phyloP scores from a whole-genome alignment of 2,113 vertebrate genomes.

The Hippocampus mohnikei region DNA sequence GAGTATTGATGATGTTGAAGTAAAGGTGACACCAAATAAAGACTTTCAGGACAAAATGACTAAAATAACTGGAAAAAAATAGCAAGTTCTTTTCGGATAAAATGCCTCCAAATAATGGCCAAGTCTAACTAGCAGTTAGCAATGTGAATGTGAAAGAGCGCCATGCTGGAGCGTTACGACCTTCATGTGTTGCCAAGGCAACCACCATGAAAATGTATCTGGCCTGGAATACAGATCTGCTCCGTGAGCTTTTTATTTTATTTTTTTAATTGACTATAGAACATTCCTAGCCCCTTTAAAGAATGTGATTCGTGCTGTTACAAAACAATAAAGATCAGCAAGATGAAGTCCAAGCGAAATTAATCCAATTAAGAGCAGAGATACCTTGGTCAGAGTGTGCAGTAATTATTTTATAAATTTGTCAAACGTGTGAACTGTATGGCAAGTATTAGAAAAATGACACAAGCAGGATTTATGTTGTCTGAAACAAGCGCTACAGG shows the following conservation, averaged over 20 bases:
- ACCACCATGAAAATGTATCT: constrained; percentile 27
- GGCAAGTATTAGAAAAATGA: not conserved
- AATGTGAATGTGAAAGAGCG: constrained; percentile 3
- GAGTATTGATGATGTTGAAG: constrained; percentile 38
- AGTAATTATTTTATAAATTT: not conserved
- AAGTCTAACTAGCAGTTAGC: not conserved
- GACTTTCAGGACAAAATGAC: not conserved
- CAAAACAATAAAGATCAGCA: too few relatives aligned
- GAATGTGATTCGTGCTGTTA: too few relatives aligned
- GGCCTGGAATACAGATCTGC: constrained; percentile 29
- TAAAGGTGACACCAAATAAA: constrained; percentile 21
- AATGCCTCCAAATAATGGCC: not conserved
- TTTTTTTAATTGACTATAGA: not conserved
- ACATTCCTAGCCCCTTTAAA: not conserved
- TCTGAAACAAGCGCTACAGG: not conserved
- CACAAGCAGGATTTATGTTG: not conserved
- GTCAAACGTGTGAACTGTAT: not conserved
- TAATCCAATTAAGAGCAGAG: too few relatives aligned
- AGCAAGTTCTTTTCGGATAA: not conserved
- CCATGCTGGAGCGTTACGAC: constrained; percentile 35
- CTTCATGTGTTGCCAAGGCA: constrained; percentile 55
- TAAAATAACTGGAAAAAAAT: not conserved
- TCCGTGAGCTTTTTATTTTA: not conserved
- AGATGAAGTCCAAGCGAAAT: too few relatives aligned
- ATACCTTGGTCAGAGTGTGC: too few relatives aligned